phyloP scores from a whole-genome alignment of 92 coral and sea anemone genomes.

The Epizoanthus stellaris region DNA sequence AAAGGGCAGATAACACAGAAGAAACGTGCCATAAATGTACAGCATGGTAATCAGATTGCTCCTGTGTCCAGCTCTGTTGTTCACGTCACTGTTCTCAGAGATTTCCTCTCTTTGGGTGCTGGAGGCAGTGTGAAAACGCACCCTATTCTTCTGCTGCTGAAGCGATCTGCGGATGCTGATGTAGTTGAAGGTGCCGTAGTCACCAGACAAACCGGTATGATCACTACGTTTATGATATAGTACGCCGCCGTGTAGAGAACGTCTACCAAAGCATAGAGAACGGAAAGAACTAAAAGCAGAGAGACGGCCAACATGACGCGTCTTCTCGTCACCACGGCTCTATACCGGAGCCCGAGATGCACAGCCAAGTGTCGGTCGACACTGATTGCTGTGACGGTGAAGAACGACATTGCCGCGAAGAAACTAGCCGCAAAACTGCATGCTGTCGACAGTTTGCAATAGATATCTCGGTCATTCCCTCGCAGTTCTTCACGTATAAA shows the following conservation, averaged over 20 bases:
- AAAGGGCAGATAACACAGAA: background rate
- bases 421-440: background rate
- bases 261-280: background rate
- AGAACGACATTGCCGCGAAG: constrained; percentile 20
- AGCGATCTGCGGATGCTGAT: background rate
- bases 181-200: constrained; percentile 8
- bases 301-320: background rate
- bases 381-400: constrained; percentile 11
- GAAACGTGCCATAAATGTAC: constrained; percentile 9
- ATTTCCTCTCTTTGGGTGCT: background rate
- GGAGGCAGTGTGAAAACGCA: background rate
- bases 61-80: background rate
- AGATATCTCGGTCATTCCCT: background rate
- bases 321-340: background rate
- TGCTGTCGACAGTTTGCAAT: background rate
- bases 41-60: background rate
- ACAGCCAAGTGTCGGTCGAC: constrained; percentile 6
- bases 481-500: background rate
- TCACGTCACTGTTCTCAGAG: too few relatives aligned
- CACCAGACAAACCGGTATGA: constrained; percentile 3
- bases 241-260: background rate
- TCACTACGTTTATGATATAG: background rate
- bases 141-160: background rate
- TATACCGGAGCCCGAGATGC: background rate
- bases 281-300: background rate